These are phyloP conservation scores for Drosophila nebulosa DNA, from an alignment of 1,140 invertebrate species.

Conservation along the genomic window DNA sequence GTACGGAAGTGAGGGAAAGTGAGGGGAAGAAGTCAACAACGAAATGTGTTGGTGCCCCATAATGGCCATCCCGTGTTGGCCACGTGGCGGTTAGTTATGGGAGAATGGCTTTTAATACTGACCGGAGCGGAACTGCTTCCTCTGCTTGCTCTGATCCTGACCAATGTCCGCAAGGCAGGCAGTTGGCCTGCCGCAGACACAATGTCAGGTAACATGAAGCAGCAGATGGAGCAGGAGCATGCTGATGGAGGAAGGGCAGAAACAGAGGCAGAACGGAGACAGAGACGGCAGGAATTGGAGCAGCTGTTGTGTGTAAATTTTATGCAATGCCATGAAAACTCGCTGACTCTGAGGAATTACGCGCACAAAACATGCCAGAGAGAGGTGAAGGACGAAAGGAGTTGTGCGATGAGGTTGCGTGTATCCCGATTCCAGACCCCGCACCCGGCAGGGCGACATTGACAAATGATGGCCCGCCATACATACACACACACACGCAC, in stretches of 20 bases:
- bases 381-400: slow-evolving; percentile 17
- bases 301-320: slow-evolving; percentile 45
- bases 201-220: neutral
- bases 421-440: slow-evolving; percentile 9
- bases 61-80: too few relatives aligned
- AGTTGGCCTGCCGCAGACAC: neutral
- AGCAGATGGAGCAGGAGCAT: neutral
- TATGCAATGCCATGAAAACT: slow-evolving; percentile 37
- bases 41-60: too few relatives aligned
- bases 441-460: slow-evolving; percentile 64
- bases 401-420: slow-evolving; percentile 53
- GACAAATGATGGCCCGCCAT: slow-evolving; percentile 66
- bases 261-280: neutral
- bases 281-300: slow-evolving; percentile 3
- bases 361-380: slow-evolving; percentile 60
- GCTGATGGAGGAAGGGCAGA: neutral
- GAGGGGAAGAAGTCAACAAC: too few relatives aligned
- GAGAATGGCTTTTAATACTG: neutral
- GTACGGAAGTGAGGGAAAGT: too few relatives aligned
- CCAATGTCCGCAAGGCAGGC: neutral
- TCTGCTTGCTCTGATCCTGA: slow-evolving; percentile 3
- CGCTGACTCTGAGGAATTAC: slow-evolving; percentile 57
- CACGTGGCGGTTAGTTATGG: slow-evolving; percentile 23
- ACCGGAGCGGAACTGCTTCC: neutral
- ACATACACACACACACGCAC: slow-evolving; percentile 10